Evolutionary conservation across 2,888 invertebrate species (phyloP).

Genomic region (Frankliniella fusca): DNA sequence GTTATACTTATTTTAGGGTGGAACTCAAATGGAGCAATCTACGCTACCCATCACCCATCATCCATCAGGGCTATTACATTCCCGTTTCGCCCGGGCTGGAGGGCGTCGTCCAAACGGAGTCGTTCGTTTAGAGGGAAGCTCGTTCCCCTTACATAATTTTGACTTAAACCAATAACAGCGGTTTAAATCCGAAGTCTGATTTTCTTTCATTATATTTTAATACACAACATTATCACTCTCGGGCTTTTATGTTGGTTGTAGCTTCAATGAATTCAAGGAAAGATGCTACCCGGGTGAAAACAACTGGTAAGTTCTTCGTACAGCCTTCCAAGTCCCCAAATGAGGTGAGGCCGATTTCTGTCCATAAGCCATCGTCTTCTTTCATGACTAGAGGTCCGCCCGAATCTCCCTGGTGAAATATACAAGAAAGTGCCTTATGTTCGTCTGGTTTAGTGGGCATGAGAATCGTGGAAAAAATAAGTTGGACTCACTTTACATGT

Average conservation of each 20-base stretch:
- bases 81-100: too few species aligned
- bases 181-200: not conserved
- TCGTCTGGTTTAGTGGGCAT: too few species aligned
- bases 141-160: slow-evolving; percentile 19
- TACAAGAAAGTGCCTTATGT: too few species aligned
- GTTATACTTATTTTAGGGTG: too few species aligned
- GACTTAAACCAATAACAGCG: not conserved
- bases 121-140: too few species aligned
- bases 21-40: too few species aligned
- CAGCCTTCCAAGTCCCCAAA: not conserved
- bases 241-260: not conserved
- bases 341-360: not conserved
- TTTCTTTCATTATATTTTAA: not conserved
- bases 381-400: not conserved
- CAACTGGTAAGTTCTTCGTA: not conserved
- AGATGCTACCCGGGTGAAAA: not conserved
- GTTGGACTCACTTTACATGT: too few species aligned
- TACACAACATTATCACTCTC: not conserved
- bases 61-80: too few species aligned
- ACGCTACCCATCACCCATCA: too few species aligned
- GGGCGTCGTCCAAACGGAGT: too few species aligned
- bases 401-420: not conserved
- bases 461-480: too few species aligned
- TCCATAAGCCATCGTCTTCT: not conserved
- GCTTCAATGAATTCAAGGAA: not conserved